Evolutionary conservation across 2,113 vertebrate genomes (phyloP), one percentile per base, ranked within the genome.

Genomic region (Mugil cephalus): DNA sequence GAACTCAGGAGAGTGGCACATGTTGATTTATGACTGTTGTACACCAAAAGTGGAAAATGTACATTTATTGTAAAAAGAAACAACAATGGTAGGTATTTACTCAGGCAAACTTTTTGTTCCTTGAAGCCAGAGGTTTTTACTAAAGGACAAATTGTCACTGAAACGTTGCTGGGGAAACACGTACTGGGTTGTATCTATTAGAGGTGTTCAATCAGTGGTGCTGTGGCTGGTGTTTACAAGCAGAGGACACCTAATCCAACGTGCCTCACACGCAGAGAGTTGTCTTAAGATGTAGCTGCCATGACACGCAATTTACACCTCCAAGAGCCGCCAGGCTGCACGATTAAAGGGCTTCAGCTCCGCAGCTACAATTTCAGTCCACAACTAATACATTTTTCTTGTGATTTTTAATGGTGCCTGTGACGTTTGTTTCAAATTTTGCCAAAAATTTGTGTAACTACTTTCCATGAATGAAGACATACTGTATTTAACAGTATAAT

Each of bases 1-100:
- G 19, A 50, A 52, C 17, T 62, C 38, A 50, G 42, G 19, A 80
- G 77, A 68, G 34, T 17, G 19, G 17, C 24, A 67, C 43, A 73
- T 69, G 12, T 43, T 69, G 48, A 2, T 64, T 68, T 42, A 8
- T 43, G 40, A 58, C 39, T 61, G 12, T 0, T 0, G 2, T 46
- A 56, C 43, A 10, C 34, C 4, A n/a, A 45, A 69, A 40, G 2
- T 43, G 24, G 5, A 52, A 24, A 17, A 52, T 15, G 6, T 0
- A 8, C 45, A 12, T 11, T 13, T n/a, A n/a, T 42, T 42, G 12
- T 3, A 13, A 17, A 17, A 43, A 54, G 8, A 40, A 14, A 14
- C 13, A 46, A 39, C 1, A n/a, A n/a, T n/a, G n/a, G n/a, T n/a
- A n/a, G n/a, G n/a, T 39, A 46, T 12, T 60, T 43, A 61, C 8